Base-by-base conservation (phyloP, 2,113 vertebrate species). In the Atherinomorus stipes region DNA sequence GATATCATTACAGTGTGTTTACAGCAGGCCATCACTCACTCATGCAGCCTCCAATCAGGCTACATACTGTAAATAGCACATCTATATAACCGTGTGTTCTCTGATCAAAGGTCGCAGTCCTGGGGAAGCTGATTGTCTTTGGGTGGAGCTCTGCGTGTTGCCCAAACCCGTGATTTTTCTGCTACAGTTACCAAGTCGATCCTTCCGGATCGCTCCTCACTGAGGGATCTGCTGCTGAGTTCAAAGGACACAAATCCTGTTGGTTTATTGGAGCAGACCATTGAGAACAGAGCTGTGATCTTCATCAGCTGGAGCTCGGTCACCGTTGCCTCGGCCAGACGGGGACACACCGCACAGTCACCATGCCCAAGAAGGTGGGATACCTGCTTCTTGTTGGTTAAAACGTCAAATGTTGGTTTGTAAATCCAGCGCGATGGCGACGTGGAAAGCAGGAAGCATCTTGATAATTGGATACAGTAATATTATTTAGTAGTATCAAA, bases 281-380 rank as follows among this genome's bases (percentile, higher is more conserved):
- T 75, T 31, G 4, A 60, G 68, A 74, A 74, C 42, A 11, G 25
- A 76, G 75, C 57, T 3, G 19, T 13, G 2, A 16, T 83, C 87
- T 81, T 89, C 90, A 90, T 89, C 87, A 90, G 87, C 37, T 68
- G 60, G 71, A 80, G 80, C 80, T 76, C 26, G 62, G 53, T 64
- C 85, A 91, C 86, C 84, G 81, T 79, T 80, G 64, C 74, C 76
- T 80, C 71, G 12, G n/a, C 71, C 83, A 59, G 62, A 53, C 82
- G 74, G 76, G 86, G 72, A 85, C 81, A 59, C 78, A 42, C 51
- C 77, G 45, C 59, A 7, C n/a, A 69, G 74, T 82, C 83, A 94
- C 90, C 65, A 97, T 97, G 96, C 95, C 96, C 23, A 96, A 95
- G 86, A 95, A 92, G 53, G 96, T 97, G 89, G 94, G 95, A 77